phyloP scores from a whole-genome alignment of 2,113 vertebrate species.

The Hemicordylus capensis region DNA sequence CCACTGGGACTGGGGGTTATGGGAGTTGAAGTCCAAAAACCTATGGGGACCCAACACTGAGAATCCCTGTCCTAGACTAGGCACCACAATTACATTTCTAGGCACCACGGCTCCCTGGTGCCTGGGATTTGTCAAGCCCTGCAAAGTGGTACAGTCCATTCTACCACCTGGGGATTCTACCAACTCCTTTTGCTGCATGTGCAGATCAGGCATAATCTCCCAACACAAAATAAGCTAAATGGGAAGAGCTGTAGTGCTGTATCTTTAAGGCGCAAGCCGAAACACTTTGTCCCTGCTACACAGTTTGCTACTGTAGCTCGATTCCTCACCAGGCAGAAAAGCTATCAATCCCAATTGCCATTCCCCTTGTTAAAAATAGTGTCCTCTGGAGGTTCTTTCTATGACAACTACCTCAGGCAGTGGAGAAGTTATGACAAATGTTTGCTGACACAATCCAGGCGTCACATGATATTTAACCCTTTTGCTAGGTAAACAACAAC shows the following conservation, averaged over 20 bases:
- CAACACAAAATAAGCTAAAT: not conserved
- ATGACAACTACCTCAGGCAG: slow-evolving; percentile 30
- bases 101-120: too few relatives aligned
- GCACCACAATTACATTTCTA: too few relatives aligned
- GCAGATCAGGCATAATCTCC: not conserved
- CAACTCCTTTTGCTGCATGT: not conserved
- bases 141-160: not conserved
- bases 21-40: too few relatives aligned
- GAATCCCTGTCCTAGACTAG: too few relatives aligned
- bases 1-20: too few relatives aligned
- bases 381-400: slow-evolving; percentile 27
- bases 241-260: not conserved
- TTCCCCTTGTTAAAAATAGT: slow-evolving; percentile 57
- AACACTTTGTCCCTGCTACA: not conserved
- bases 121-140: too few relatives aligned
- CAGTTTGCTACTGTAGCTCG: not conserved
- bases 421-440: slow-evolving; percentile 13
- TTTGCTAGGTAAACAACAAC: slow-evolving; percentile 21
- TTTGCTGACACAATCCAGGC: slow-evolving; percentile 36
- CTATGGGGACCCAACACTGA: too few relatives aligned
- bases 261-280: slow-evolving; percentile 24
- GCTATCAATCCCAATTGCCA: slow-evolving; percentile 34
- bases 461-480: slow-evolving; percentile 20
- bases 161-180: not conserved
- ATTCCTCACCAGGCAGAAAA: slow-evolving; percentile 27